phyloP scores from a whole-genome alignment of 2,797 vertebrate genomes.

The Lepilemur ruficaudatus region DNA sequence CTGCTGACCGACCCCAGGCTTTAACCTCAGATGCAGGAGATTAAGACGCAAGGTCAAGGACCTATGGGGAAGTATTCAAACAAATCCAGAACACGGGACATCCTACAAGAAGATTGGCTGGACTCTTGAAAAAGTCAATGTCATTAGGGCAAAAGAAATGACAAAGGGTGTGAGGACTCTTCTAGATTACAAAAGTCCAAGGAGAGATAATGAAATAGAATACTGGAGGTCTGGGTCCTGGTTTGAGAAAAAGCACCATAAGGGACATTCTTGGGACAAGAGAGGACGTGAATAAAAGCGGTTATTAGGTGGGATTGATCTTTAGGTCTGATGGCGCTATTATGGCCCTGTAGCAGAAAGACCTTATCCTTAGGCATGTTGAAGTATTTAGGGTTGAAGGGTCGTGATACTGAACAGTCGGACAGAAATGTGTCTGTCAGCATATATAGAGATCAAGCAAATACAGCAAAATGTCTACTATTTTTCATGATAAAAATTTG shows the following conservation, averaged over 20 bases:
- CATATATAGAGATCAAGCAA: neutral
- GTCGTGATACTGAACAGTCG: neutral
- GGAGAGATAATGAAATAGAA: neutral
- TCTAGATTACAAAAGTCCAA: neutral
- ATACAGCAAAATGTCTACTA: neutral
- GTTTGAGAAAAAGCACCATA: neutral
- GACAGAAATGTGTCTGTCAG: neutral
- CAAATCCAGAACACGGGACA: neutral
- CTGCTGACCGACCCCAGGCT: neutral
- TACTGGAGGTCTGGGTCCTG: neutral
- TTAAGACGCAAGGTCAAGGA: neutral
- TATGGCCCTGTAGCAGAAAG: neutral
- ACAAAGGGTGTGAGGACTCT: neutral
- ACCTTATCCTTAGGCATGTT: neutral
- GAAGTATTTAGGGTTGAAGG: neutral
- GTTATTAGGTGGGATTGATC: neutral
- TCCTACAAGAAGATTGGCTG: neutral
- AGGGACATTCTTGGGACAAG: neutral
- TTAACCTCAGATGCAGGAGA: neutral
- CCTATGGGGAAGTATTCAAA: neutral
- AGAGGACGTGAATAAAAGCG: neutral
- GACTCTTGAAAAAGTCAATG: neutral
- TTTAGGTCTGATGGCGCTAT: neutral
- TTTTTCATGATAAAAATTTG: slow-evolving; percentile 1
- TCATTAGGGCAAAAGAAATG: neutral